A percentile compares a stretch with the other conserved stretches of the same genome.
phyloP scores from a whole-genome alignment of 1,140 invertebrate genomes.

The Trypoxylus dichotomus region DNA sequence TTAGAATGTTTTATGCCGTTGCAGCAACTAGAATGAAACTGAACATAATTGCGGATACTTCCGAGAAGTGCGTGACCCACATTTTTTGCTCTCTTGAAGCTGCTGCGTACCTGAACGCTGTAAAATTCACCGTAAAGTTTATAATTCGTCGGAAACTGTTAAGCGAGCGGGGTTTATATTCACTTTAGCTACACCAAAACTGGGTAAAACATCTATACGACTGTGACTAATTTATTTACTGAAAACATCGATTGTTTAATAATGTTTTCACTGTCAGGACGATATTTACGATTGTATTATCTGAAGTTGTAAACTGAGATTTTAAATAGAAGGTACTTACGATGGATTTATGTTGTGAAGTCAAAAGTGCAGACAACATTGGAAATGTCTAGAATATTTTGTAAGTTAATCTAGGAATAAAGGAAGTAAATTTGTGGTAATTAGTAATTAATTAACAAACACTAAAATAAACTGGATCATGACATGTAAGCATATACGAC shows the following conservation, averaged over 20 bases:
- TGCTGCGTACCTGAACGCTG: constrained; percentile 5
- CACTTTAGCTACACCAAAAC: background rate
- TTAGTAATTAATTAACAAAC: too few relatives aligned
- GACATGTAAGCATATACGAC: too few relatives aligned
- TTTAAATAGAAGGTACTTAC: background rate
- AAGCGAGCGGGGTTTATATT: background rate
- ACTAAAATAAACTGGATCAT: too few relatives aligned
- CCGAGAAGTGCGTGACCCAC: constrained; percentile 20
- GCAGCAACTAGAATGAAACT: background rate
- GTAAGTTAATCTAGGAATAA: too few relatives aligned
- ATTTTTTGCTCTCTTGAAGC: constrained; percentile 12
- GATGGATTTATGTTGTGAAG: background rate
- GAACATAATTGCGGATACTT: constrained; percentile 10
- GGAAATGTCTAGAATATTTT: too few relatives aligned
- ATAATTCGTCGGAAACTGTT: background rate
- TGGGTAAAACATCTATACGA: background rate
- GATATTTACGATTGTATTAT: background rate
- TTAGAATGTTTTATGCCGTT: constrained; percentile 4
- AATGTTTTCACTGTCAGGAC: constrained; percentile 8
- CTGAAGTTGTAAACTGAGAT: background rate
- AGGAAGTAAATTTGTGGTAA: too few relatives aligned
- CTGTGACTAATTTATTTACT: constrained; percentile 14
- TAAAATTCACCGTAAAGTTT: constrained; percentile 28
- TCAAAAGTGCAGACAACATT: too few relatives aligned
- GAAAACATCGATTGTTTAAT: constrained; percentile 17